phyloP scores from a whole-genome alignment of 2,888 invertebrate genomes.

The Drosophila peninsularis region DNA sequence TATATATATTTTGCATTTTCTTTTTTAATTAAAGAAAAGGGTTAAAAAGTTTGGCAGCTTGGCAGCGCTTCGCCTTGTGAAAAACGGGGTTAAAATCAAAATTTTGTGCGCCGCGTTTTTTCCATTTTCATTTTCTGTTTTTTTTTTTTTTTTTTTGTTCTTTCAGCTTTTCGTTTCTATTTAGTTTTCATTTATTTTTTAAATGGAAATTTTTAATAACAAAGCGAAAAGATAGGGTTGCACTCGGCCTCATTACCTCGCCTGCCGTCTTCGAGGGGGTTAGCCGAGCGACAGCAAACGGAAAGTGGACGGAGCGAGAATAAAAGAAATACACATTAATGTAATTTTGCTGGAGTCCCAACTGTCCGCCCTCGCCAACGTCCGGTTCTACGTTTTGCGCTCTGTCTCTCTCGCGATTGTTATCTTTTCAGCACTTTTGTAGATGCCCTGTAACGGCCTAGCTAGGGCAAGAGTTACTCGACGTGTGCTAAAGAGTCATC shows the following conservation, averaged over 20 bases:
- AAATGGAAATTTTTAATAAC: slow-evolving; percentile 77
- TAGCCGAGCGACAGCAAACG: slow-evolving; percentile 11
- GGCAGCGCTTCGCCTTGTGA: slow-evolving; percentile 20
- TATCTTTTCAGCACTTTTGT: slow-evolving; percentile 7
- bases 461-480: not conserved
- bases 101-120: slow-evolving; percentile 54
- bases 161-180: slow-evolving; percentile 58
- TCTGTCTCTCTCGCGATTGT: not conserved
- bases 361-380: slow-evolving; percentile 39
- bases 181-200: slow-evolving; percentile 78
- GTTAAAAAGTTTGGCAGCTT: slow-evolving; percentile 72
- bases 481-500: not conserved
- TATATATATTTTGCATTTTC: slow-evolving; percentile 44
- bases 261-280: slow-evolving; percentile 22
- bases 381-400: slow-evolving; percentile 38
- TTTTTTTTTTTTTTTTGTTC: not conserved
- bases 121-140: slow-evolving; percentile 13
- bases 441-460: not conserved
- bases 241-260: slow-evolving; percentile 41
- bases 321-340: slow-evolving; percentile 64
- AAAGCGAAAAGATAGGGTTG: slow-evolving; percentile 67
- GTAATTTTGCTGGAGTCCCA: slow-evolving; percentile 51
- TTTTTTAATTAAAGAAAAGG: slow-evolving; percentile 81
- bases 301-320: not conserved
- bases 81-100: slow-evolving; percentile 76